Conservation (phyloP, 2,888 invertebrate genomes). For the Caenorhabditis panamensis region DNA sequence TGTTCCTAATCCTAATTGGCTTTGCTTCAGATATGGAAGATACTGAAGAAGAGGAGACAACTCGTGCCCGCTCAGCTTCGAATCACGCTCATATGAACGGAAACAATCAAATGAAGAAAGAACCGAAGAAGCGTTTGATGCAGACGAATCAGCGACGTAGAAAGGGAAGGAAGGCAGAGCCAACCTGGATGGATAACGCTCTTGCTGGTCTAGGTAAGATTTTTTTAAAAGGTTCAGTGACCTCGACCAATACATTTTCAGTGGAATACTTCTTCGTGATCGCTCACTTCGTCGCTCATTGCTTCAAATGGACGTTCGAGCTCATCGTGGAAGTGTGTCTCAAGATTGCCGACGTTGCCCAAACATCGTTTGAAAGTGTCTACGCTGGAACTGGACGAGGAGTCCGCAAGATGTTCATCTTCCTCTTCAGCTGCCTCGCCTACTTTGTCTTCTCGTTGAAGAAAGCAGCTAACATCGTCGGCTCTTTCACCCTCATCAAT, state of each 20-base stretch:
- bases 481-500: constrained; percentile 16
- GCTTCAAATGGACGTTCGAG: constrained; percentile 63
- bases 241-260: constrained; percentile 1
- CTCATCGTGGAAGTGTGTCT: constrained; percentile 66
- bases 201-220: background rate
- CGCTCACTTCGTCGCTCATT: constrained; percentile 15
- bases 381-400: constrained; percentile 18
- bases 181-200: constrained; percentile 32
- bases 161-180: constrained; percentile 42
- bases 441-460: background rate
- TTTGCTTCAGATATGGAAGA: constrained; percentile 39
- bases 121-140: constrained; percentile 31
- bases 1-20: too few relatives aligned
- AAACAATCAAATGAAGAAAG: constrained; percentile 39
- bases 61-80: constrained; percentile 25
- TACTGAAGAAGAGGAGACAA: constrained; percentile 33
- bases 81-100: constrained; percentile 26
- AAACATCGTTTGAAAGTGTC: constrained; percentile 20
- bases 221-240: too few relatives aligned
- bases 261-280: constrained; percentile 9
- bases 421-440: background rate
- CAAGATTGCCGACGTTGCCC: constrained; percentile 53
- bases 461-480: background rate
- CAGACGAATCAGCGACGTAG: constrained; percentile 41
- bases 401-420: constrained; percentile 9